Base-by-base conservation (phyloP, 2,797 vertebrate species). In the Etheostoma perlongum region DNA sequence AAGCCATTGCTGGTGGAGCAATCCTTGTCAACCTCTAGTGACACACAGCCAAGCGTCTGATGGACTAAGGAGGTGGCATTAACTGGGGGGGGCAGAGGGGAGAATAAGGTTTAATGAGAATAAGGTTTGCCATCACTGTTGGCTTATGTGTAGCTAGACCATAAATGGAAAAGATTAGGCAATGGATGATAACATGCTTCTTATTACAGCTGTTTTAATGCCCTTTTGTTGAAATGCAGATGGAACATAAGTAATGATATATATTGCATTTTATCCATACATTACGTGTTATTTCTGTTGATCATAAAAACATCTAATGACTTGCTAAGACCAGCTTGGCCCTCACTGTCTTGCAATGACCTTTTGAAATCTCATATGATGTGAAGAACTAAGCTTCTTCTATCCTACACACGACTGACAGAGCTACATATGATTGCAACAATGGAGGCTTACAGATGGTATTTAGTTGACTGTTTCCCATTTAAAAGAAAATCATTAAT, bases 11-110 rank as follows among this genome's bases (percentile, higher is more conserved):
- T 77, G 76, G 73, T 67, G 27, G 27, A 4, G 72, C 81, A 9
- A 72, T 83, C 59, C 62, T 76, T 71, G 81, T 81, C 86, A 85
- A 69, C 86, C 84, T 79, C 65, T 70, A 66, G 63, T 47, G 63
- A 80, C 33, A 67, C 72, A 36, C 48, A 64, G 64, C 51, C 44
- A 6, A 36, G 66, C 44, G 18, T 69, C 65, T 54, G 58, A 58
- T 49, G 67, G 74, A 27, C 27, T 25, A 42, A 59, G 61, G 30
- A 46, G 23, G 60, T 46, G 36, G 69, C 57, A 36, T 42, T 51
- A 36, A 9, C 42, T 44, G 42, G 48, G 23, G 40, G 42, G 67
- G 42, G 27, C 23, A 71, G 51, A 10, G 25, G 49, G 7, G 15
- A 13, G 66, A 70, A 63, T 63, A 65, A 68, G 65, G 74, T 23